A percentile compares a stretch with the other conserved stretches of the same genome.
Conservation (phyloP, 2,113 vertebrate genomes). For the Psephotus haematonotus region DNA sequence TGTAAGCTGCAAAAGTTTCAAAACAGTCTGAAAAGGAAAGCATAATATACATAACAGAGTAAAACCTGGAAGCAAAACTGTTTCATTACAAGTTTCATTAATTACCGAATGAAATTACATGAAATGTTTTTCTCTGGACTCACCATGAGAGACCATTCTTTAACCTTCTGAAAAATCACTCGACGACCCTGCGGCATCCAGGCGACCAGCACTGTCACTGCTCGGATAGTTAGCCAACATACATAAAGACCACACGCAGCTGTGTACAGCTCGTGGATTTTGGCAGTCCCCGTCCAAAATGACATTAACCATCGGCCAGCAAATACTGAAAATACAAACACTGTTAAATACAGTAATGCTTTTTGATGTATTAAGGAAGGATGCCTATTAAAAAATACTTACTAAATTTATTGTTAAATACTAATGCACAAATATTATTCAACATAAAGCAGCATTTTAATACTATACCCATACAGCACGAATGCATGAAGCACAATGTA, state of each 20-base stretch:
- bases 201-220: conserved; percentile 90
- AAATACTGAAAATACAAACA: conserved; percentile 84
- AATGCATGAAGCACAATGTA: background rate
- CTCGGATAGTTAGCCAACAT: conserved; percentile 95
- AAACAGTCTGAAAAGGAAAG: background rate
- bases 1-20: background rate
- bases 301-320: conserved; percentile 98
- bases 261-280: conserved; percentile 98
- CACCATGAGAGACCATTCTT: conserved; percentile 98
- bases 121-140: conserved; percentile 23
- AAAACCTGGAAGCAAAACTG: background rate
- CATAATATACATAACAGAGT: background rate
- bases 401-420: background rate
- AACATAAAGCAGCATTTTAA: background rate
- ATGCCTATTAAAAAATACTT: background rate
- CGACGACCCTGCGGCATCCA: conserved; percentile 98
- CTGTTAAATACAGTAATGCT: conserved; percentile 9
- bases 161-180: conserved; percentile 95
- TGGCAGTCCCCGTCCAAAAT: conserved; percentile 97
- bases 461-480: background rate
- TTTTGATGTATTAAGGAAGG: background rate
- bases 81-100: background rate
- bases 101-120: background rate
- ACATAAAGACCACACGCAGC: conserved; percentile 97
- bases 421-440: background rate